Evolutionary conservation across 2,797 vertebrate genomes (phyloP).

Genomic region (Buphagus erythrorhynchus): DNA sequence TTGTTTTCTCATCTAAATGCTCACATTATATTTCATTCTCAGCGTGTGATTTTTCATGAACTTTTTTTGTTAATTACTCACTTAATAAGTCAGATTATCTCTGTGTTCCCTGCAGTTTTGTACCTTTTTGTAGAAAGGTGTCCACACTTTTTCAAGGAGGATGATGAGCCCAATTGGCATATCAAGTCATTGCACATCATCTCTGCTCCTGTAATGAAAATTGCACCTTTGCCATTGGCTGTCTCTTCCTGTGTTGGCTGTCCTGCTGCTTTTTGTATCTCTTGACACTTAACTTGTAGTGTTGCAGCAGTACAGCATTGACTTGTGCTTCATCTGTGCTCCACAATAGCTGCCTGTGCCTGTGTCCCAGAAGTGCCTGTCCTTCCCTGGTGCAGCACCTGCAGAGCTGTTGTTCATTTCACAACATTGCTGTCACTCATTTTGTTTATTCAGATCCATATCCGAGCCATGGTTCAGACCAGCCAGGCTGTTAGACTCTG

Average conservation of each 20-base stretch:
- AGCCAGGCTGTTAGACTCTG: background rate
- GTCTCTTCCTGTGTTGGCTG: background rate
- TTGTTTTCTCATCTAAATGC: background rate
- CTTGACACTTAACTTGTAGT: background rate
- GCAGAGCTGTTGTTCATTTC: background rate
- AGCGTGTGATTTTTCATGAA: background rate
- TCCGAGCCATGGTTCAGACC: background rate
- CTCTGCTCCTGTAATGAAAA: background rate
- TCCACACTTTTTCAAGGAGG: background rate
- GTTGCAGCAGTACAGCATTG: background rate
- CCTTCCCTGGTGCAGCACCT: background rate
- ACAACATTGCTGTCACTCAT: background rate
- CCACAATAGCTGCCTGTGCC: rapidly evolving
- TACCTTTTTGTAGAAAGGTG: background rate
- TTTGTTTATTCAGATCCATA: background rate
- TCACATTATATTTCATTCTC: background rate
- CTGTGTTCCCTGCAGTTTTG: background rate
- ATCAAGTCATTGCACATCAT: background rate
- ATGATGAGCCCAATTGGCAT: background rate
- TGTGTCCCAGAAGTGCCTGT: background rate
- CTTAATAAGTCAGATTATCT: background rate
- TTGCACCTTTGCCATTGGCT: background rate
- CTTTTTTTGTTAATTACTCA: background rate
- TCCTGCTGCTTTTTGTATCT: background rate
- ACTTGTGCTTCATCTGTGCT: background rate